phyloP scores from a whole-genome alignment of 2,797 vertebrate genomes.

The Halcyon smyrnensis region DNA sequence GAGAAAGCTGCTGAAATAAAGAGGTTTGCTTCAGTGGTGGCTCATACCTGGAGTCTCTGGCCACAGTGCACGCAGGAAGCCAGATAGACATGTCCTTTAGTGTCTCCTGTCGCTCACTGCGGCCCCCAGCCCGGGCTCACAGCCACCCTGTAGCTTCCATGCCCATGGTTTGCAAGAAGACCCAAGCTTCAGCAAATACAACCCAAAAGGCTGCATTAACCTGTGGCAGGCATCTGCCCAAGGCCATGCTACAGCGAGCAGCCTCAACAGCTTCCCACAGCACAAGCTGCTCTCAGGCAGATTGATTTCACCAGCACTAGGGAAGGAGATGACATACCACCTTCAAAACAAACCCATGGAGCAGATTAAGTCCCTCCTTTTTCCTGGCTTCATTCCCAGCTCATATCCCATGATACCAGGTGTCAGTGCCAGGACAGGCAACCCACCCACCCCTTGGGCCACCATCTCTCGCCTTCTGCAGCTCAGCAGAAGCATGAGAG shows the following conservation, averaged over 20 bases:
- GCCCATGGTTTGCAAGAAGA: background rate
- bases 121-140: background rate
- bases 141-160: background rate
- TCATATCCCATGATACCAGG: background rate
- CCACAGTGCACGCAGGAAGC: accelerated
- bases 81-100: accelerated
- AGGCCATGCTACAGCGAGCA: background rate
- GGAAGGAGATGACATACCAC: background rate
- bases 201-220: background rate
- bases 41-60: background rate
- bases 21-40: background rate
- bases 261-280: background rate
- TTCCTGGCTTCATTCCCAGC: conserved; percentile 16
- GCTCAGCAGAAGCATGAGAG: background rate
- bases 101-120: background rate
- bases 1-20: conserved; percentile 19
- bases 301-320: background rate
- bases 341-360: conserved; percentile 17
- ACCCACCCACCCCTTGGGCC: background rate
- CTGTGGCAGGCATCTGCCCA: background rate
- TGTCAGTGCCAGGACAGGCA: background rate
- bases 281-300: conserved; percentile 3
- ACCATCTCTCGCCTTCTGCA: background rate
- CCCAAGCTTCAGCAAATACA: background rate
- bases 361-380: background rate